Percentiles rank a stretch among this genome's conserved stretches.
Evolutionary conservation across 1,140 invertebrate species (phyloP).

Genomic region (Bombus pyrosoma): DNA sequence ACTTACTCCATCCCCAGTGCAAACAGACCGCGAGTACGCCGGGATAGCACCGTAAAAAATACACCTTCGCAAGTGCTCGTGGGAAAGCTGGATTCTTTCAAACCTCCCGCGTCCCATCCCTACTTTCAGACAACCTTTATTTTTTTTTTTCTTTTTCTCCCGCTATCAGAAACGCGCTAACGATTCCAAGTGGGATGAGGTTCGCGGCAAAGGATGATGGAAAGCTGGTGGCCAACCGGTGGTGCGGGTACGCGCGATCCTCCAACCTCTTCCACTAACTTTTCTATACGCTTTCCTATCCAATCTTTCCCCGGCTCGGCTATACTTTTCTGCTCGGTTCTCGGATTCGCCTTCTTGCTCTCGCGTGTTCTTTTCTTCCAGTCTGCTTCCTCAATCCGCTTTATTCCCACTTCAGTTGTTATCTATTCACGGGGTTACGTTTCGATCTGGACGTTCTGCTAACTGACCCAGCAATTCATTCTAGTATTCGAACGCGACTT

Average conservation of each 20-base stretch:
- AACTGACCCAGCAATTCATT: constrained; percentile 59
- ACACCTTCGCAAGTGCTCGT: constrained; percentile 67
- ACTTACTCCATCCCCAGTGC: constrained; percentile 41
- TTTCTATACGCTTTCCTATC: constrained; percentile 63
- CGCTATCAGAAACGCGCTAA: constrained; percentile 69
- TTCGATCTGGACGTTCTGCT: constrained; percentile 51
- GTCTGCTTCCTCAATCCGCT: constrained; percentile 32
- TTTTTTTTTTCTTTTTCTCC: not conserved
- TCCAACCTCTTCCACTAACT: constrained; percentile 62
- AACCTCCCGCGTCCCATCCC: not conserved
- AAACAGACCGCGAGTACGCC: constrained; percentile 57
- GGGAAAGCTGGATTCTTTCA: constrained; percentile 52
- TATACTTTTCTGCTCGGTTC: not conserved
- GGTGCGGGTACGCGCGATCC: constrained; percentile 31
- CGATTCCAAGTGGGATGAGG: constrained; percentile 56
- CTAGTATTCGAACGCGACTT: constrained; percentile 24
- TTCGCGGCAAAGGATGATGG: not conserved
- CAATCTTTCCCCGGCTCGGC: constrained; percentile 1
- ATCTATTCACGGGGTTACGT: constrained; percentile 66
- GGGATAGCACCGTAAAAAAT: constrained; percentile 70
- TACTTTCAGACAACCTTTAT: constrained; percentile 58
- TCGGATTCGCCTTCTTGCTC: constrained; percentile 2
- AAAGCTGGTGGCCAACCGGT: not conserved
- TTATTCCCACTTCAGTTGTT: constrained; percentile 54
- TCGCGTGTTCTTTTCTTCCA: not conserved